phyloP scores from a whole-genome alignment of 2,113 vertebrate genomes.

The Chrysemys picta region DNA sequence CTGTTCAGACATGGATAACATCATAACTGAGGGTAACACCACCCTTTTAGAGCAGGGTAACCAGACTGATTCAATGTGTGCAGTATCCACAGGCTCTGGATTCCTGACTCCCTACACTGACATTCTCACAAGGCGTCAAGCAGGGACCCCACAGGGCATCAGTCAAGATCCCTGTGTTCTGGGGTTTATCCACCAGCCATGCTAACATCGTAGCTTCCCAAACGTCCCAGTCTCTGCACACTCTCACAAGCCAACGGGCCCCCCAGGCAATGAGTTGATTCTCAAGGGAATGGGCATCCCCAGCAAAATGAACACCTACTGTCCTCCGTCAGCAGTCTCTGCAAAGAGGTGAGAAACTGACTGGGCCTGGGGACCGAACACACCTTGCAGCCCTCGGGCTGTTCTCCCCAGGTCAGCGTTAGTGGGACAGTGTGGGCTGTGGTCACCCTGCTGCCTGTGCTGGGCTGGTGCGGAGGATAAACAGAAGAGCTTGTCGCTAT shows the following conservation, averaged over 20 bases:
- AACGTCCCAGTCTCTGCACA: background rate
- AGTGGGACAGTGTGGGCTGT: background rate
- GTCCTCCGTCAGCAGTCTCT: background rate
- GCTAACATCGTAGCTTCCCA: background rate
- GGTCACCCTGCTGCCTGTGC: background rate
- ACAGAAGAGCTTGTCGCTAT: background rate
- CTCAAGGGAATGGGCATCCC: background rate
- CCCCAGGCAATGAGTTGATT: background rate
- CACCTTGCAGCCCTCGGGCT: background rate
- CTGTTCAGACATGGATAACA: background rate
- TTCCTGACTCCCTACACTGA: background rate
- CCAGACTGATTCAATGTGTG: background rate
- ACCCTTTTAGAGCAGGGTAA: background rate
- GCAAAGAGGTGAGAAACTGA: background rate
- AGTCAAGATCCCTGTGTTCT: background rate
- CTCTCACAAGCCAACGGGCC: background rate
- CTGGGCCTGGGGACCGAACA: background rate
- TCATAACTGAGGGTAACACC: background rate
- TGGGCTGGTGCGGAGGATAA: background rate
- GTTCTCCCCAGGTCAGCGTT: background rate
- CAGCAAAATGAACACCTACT: too few species aligned
- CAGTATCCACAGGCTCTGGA: slow-evolving; percentile 15
- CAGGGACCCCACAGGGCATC: background rate
- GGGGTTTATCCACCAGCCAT: background rate
- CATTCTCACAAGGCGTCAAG: background rate